These are phyloP conservation scores for Peromyscus eremicus DNA, from an alignment of 2,797 vertebrate species.

Conservation along the genomic window DNA sequence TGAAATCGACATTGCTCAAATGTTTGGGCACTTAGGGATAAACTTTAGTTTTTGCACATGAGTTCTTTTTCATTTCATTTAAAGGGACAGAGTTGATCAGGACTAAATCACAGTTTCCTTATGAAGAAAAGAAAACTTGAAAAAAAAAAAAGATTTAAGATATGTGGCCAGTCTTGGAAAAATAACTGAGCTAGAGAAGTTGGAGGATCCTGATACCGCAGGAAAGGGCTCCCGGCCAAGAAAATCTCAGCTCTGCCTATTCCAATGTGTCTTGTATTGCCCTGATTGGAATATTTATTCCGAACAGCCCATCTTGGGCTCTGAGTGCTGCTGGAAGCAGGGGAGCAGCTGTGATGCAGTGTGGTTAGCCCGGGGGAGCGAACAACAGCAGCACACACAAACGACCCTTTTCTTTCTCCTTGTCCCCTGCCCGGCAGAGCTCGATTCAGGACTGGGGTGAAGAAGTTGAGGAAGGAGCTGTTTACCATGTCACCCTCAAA, in stretches of 20 bases:
- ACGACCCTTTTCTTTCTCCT: conserved; percentile 56
- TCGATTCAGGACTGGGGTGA: conserved; percentile 97
- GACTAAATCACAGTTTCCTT: conserved; percentile 76
- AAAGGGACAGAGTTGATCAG: conserved; percentile 73
- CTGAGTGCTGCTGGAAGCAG: conserved; percentile 61
- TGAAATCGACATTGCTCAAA: conserved; percentile 54
- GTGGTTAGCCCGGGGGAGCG: conserved; percentile 66
- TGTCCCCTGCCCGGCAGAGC: conserved; percentile 89
- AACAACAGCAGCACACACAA: background rate
- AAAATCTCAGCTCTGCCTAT: conserved; percentile 77
- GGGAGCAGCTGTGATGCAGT: conserved; percentile 81
- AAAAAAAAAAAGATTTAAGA: conserved; percentile 77
- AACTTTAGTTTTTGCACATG: conserved; percentile 57
- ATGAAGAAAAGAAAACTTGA: conserved; percentile 66
- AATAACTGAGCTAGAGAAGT: conserved; percentile 84
- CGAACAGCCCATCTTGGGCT: conserved; percentile 73
- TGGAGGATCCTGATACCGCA: conserved; percentile 82
- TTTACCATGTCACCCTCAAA: conserved; percentile 97
- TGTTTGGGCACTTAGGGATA: conserved; percentile 63
- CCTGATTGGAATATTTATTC: conserved; percentile 80
- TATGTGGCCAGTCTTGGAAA: conserved; percentile 84
- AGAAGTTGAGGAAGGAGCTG: conserved; percentile 97
- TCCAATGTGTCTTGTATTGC: conserved; percentile 55
- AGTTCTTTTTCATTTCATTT: conserved; percentile 75
- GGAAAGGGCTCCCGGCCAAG: conserved; percentile 83